These are phyloP conservation scores for Lepetodrilus schrolli DNA, from an alignment of 2,888 invertebrate genomes.

Conservation along the genomic window DNA sequence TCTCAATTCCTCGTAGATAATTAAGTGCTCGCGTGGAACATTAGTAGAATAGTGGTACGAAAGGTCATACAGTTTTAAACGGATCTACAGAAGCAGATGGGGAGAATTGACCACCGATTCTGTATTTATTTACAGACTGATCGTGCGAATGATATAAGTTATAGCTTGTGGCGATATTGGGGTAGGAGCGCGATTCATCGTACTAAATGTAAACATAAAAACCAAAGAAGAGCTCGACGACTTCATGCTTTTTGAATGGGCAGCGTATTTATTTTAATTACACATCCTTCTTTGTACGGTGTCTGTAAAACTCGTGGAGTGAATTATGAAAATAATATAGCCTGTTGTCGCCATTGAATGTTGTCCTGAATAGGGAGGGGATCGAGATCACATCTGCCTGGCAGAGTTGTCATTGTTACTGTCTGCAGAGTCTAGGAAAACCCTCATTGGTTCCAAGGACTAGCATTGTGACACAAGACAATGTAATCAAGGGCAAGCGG, in stretches of 20 bases:
- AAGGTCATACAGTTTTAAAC: too few species aligned
- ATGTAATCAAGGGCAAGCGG: conserved; percentile 28
- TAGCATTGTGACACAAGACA: conserved; percentile 34
- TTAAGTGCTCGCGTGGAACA: too few species aligned
- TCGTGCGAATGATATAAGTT: too few species aligned
- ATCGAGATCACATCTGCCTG: conserved; percentile 29
- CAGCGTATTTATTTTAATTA: conserved; percentile 28
- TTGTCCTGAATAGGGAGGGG: not conserved
- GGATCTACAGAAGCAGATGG: too few species aligned
- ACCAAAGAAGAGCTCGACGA: not conserved
- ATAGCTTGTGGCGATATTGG: too few species aligned
- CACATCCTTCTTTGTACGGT: not conserved
- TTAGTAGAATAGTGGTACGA: too few species aligned
- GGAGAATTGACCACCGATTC: too few species aligned
- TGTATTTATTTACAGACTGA: too few species aligned
- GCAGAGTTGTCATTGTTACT: conserved; percentile 20
- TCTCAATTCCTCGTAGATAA: too few species aligned
- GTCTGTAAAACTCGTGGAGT: not conserved
- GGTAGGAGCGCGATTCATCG: too few species aligned
- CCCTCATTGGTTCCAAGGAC: not conserved
- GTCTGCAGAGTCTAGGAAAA: not conserved
- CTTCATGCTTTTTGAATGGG: not conserved
- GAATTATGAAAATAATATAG: conserved; percentile 31
- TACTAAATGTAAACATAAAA: not conserved
- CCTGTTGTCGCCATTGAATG: conserved; percentile 8